These are phyloP conservation scores for Nyctibius bracteatus DNA, from an alignment of 2,113 vertebrate genomes.

Conservation along the genomic window DNA sequence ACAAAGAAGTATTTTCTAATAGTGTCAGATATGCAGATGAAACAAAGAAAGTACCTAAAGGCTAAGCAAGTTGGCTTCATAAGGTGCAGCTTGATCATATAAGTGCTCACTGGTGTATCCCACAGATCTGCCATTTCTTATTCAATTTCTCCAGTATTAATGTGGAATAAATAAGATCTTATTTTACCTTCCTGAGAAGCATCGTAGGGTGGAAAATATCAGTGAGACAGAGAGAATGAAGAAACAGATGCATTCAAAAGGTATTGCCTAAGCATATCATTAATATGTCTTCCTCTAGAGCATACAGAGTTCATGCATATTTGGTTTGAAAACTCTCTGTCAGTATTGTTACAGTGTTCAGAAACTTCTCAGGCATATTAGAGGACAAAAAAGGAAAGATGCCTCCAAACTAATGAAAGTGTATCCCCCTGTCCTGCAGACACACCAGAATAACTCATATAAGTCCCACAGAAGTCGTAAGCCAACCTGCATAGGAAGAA, in stretches of 20 bases:
- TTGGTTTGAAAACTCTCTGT: background rate
- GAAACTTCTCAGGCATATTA: background rate
- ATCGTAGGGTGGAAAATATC: background rate
- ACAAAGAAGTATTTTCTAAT: background rate
- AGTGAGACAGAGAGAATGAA: background rate
- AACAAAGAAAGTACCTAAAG: background rate
- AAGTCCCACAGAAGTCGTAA: background rate
- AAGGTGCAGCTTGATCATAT: background rate
- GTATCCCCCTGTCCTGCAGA: background rate
- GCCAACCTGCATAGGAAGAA: background rate
- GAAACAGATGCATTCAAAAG: background rate
- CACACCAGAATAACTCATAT: fast-evolving
- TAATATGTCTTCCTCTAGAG: background rate
- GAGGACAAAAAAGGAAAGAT: background rate
- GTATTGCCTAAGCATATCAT: background rate
- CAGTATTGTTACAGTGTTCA: background rate
- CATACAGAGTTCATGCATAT: background rate
- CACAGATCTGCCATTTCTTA: background rate
- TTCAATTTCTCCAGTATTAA: background rate
- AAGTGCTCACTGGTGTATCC: background rate
- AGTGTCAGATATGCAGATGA: background rate
- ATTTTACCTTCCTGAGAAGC: background rate
- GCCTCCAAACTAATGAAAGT: background rate
- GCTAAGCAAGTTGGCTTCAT: background rate
- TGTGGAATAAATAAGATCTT: background rate